These are phyloP conservation scores for Elmis aenea DNA, from an alignment of 2,888 invertebrate genomes.

Conservation along the genomic window DNA sequence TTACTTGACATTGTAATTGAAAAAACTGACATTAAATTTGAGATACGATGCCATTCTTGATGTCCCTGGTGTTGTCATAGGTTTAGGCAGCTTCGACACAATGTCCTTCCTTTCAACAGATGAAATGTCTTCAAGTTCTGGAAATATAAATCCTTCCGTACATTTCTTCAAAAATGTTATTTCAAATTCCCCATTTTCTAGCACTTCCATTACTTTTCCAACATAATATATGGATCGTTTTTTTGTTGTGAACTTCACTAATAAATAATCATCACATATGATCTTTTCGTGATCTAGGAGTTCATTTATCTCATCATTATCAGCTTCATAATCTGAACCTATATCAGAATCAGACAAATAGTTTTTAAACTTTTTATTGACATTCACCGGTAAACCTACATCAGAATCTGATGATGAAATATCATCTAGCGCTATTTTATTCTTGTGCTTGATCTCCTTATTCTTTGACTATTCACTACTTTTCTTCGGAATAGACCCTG, in stretches of 20 bases:
- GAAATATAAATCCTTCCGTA: slow-evolving; percentile 3
- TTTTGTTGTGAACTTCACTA: neutral
- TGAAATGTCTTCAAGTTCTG: too few relatives aligned
- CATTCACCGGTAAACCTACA: slow-evolving; percentile 3
- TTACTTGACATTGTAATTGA: too few relatives aligned
- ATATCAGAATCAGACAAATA: slow-evolving; percentile 6
- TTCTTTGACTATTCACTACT: slow-evolving; percentile 1
- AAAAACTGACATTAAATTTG: too few relatives aligned
- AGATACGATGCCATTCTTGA: too few relatives aligned
- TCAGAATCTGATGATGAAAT: slow-evolving; percentile 5
- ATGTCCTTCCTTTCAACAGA: too few relatives aligned
- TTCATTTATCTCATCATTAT: slow-evolving; percentile 7
- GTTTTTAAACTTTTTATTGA: slow-evolving; percentile 4
- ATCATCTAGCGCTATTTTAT: slow-evolving; percentile 3
- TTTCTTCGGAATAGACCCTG: slow-evolving; percentile 1
- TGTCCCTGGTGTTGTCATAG: too few relatives aligned
- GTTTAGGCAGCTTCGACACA: too few relatives aligned
- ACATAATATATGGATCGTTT: slow-evolving; percentile 1
- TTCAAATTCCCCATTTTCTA: slow-evolving; percentile 4
- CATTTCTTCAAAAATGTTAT: slow-evolving; percentile 3
- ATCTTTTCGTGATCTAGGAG: slow-evolving; percentile 3
- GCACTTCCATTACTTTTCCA: slow-evolving; percentile 4
- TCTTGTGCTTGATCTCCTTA: slow-evolving; percentile 2
- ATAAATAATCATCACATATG: neutral
- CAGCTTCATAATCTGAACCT: slow-evolving; percentile 7